These are phyloP conservation scores for Harpalus rufipes DNA, from an alignment of 2,888 invertebrate species.

Conservation along the genomic window DNA sequence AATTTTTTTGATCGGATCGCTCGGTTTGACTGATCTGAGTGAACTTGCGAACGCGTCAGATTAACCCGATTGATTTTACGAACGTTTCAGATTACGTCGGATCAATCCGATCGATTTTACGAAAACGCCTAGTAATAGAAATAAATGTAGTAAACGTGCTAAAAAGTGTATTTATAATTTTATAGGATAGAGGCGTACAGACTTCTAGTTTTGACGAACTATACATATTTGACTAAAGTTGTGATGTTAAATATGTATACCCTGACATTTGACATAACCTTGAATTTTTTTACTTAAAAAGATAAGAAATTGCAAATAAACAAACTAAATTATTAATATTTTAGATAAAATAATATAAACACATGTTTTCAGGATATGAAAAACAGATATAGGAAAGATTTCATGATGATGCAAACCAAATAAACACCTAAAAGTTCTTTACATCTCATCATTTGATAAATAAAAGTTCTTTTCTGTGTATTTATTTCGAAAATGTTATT, in stretches of 20 bases:
- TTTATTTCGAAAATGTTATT: slow-evolving; percentile 22
- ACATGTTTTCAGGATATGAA: slow-evolving; percentile 10
- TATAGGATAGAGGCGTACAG: too few species aligned
- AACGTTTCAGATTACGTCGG: too few species aligned
- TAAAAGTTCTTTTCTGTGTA: neutral
- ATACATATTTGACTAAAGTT: neutral
- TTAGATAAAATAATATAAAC: neutral
- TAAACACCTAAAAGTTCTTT: slow-evolving; percentile 13
- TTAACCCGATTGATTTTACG: too few species aligned
- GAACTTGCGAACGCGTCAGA: too few species aligned
- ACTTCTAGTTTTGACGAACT: neutral
- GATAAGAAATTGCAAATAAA: neutral
- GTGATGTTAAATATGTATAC: neutral
- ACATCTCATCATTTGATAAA: slow-evolving; percentile 18
- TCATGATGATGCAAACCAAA: slow-evolving; percentile 20
- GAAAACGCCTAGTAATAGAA: too few species aligned
- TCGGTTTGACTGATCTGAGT: too few species aligned
- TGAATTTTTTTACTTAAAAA: neutral
- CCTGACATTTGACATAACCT: slow-evolving; percentile 38
- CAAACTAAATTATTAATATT: neutral
- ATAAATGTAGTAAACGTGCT: too few species aligned
- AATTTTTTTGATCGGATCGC: too few species aligned
- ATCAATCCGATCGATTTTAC: too few species aligned
- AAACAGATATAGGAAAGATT: neutral
- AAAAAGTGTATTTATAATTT: too few species aligned